A percentile compares a stretch with the other conserved stretches of the same genome.
These are phyloP conservation scores for Carterocephalus palaemon DNA, from an alignment of 2,888 invertebrate genomes.

Conservation along the genomic window DNA sequence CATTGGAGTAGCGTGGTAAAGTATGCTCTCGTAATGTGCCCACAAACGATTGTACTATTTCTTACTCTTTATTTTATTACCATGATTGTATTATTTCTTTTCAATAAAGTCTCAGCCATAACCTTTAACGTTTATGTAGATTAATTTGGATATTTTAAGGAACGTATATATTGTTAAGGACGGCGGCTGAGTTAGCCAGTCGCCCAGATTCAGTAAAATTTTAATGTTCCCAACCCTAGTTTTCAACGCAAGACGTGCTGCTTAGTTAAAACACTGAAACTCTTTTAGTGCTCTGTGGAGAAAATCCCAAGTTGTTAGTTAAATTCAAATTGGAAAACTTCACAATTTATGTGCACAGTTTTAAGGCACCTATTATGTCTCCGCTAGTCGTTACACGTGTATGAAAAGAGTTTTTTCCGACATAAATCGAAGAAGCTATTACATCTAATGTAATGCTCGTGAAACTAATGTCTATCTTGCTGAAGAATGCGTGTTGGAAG, in stretches of 20 bases:
- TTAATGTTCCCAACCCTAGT: neutral
- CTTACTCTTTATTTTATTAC: too few relatives aligned
- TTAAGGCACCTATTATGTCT: slow-evolving; percentile 65
- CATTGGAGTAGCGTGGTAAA: too few relatives aligned
- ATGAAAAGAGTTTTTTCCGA: slow-evolving; percentile 29
- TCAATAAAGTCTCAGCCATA: too few relatives aligned
- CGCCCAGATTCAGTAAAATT: neutral
- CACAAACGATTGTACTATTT: too few relatives aligned
- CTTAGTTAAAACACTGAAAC: slow-evolving; percentile 60
- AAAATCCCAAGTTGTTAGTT: slow-evolving; percentile 71
- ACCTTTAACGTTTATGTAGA: neutral
- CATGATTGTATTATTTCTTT: too few relatives aligned
- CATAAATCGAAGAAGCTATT: slow-evolving; percentile 20
- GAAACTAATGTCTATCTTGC: slow-evolving; percentile 12
- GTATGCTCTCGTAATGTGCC: too few relatives aligned
- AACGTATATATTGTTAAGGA: neutral
- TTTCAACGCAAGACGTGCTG: slow-evolving; percentile 29
- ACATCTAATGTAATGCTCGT: neutral
- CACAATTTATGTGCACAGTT: slow-evolving; percentile 70
- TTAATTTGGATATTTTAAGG: neutral
- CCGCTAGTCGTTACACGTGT: slow-evolving; percentile 48
- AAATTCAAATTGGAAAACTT: slow-evolving; percentile 76
- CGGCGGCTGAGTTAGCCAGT: neutral
- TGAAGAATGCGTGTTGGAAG: slow-evolving; percentile 16
- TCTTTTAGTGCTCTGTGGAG: slow-evolving; percentile 58